Base-by-base conservation (phyloP, 2,113 vertebrate genomes). In the Odocoileus virginianus region DNA sequence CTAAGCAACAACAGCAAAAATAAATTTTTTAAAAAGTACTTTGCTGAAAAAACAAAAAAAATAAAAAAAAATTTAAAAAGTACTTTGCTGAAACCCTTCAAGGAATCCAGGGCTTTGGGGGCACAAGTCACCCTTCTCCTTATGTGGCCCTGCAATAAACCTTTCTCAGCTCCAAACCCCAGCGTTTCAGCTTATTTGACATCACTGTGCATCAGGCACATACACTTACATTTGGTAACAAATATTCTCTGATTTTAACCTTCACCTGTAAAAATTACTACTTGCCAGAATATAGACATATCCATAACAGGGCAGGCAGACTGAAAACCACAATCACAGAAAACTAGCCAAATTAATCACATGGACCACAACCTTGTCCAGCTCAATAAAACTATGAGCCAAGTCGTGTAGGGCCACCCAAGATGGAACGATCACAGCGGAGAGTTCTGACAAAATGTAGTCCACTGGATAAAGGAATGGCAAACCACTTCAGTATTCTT, bases 331-430 rank as follows among this genome's bases (percentile, higher is more conserved):
- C 67, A 71, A 3, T 40, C 10, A 40, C 19, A 71, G n/a, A 71
- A 71, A 23, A 40, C 19, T 36, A 36, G 36, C 67, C 67, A 71
- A 12, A 40, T n/a, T 71, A 36, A 71, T 71, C 67, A 71, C n/a
- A 40, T 23, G n/a, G 67, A 71, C 67, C 67, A 71, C 10, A 71
- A 21, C 5, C n/a, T 71, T 36, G 19, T 40, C n/a, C 3, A 40
- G 21, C 10, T 71, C 67, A 71, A 71, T 12, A 12, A 40, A 40
- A 71, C n/a, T 71, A 40, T 40, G 67, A 71, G 19, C 36, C 67
- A 36, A 36, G 5, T 21, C 0, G 0, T 6, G 17, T 36, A 36
- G 64, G n/a, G 64, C 19, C 19, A 71, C 33, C n/a, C n/a, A 71
- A 71, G 64, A 40, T 40, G 40, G 40, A 40, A 40, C 40, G 40